Base-by-base conservation (phyloP, 1,140 invertebrate genomes). In the Archivesica marissinica region DNA sequence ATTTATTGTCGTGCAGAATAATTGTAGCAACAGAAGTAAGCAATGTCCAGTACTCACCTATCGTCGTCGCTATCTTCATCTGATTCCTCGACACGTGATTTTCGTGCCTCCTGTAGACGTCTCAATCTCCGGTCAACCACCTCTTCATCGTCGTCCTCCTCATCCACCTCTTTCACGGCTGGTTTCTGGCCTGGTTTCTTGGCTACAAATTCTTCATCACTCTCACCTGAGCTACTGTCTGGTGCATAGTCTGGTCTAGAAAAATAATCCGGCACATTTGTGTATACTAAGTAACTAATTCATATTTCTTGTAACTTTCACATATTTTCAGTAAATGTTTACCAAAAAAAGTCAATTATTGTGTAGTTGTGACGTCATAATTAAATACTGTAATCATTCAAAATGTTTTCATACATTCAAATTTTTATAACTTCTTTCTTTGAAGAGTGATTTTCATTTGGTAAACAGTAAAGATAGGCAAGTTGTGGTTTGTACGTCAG, bases 201-300 rank as follows among this genome's bases (percentile, higher is more conserved):
- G 85, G 85, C 47, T 35, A 88, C 86, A 85, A 93, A 90, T 68
- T 92, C 91, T 39, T 88, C 86, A 50, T 92, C 91, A 86, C 93
- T 94, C 80, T 94, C 95, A 85, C 96, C 95, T 84, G 95, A 95
- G 87, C 96, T 96, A 35, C 95, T 94, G n/a, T 93, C 90, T 59
- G 92, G 91, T 0, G 94, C 94, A 91, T 92, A 94, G 59, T 93
- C 93, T 59, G 93, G 94, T 72, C 92, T 93, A n/a, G 70, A 74
- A 61, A 33, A 50, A 50, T 11, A 50, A 50, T 50, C 44, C 20
- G 44, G 11, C 20, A 20, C 9, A 20, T 50, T 50, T 50, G 44
- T 50, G 44, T 50, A 50, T 50, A 50, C 44, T 11, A 50, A 11
- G 20, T 50, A 20, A 20, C 44, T n/a, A n/a, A n/a, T n/a, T 11